Base-by-base conservation (phyloP, 1,140 invertebrate genomes). In the Drosophila parvula region DNA sequence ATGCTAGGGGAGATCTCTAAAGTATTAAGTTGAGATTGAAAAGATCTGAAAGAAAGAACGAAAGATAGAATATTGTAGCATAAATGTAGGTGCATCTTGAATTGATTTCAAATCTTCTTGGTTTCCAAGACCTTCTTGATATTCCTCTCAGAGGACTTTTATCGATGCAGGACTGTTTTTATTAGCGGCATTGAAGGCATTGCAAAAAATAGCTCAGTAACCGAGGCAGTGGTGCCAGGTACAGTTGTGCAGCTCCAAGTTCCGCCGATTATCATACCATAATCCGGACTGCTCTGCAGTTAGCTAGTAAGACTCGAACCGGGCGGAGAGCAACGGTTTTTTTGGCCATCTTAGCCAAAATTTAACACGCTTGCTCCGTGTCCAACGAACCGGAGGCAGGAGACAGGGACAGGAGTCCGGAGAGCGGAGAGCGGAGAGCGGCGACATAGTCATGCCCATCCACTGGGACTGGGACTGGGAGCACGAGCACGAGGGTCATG, bases 381-480 rank as follows among this genome's bases (percentile, higher is more conserved):
- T 88, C 83, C 82, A 89, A 90, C 81, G 81, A 85, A 86, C 48
- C 47, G 65, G 47, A 76, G 47, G 40, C 30, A 12, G 28, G 28
- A n/a, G 7, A 30, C 22, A 14, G 38, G 32, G 48, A 18, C 69
- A 22, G 43, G 41, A 38, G 48, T 44, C 47, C 16, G 44, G 32
- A 47, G 16, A 63, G 45, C 12, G 45, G 34, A 47, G 32, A n/a
- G n/a, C 16, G 44, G 32, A 47, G 16, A 63, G 45, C 12, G 45
- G 34, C 32, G 32, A 10, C 22, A 7, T n/a, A 22, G 47, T 22
- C 62, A 91, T 83, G 82, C 85, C 86, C 76, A 82, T 90, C 44
- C 85, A 91, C 57, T 91, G 90, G 90, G 90, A 91, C 60, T 90
- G 85, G 85, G 85, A 90, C 32, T 91, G 82, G 75, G 89, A 90